phyloP scores from a whole-genome alignment of 2,888 invertebrate genomes.

The Eudasyphora cyanicolor region DNA sequence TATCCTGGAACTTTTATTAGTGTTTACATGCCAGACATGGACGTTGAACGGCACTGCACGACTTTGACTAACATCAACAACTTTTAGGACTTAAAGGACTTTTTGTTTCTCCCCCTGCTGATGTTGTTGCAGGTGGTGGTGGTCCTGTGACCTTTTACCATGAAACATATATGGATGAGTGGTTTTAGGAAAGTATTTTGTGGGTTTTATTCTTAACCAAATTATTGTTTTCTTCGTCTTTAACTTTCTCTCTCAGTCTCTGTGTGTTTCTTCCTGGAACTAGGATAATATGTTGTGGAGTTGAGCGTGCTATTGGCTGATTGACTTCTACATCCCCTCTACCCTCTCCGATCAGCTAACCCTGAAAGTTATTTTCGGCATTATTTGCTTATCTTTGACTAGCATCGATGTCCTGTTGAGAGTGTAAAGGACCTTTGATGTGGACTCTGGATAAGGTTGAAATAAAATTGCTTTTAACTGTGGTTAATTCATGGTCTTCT shows the following conservation, averaged over 20 bases:
- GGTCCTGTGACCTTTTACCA: neutral
- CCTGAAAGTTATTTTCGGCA: neutral
- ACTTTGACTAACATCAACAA: neutral
- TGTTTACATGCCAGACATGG: neutral
- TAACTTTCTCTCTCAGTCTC: neutral
- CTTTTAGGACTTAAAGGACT: neutral
- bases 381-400: neutral
- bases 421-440: neutral
- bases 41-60: neutral
- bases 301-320: neutral
- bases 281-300: too few species aligned
- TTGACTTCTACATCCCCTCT: neutral
- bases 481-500: constrained; percentile 7
- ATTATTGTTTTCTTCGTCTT: neutral
- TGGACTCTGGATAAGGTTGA: neutral
- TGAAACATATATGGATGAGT: neutral
- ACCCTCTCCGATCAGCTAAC: neutral
- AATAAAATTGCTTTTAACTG: neutral
- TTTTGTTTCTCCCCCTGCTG: neutral
- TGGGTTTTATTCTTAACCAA: neutral
- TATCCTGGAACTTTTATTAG: neutral
- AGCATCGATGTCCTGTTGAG: neutral
- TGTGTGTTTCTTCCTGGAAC: too few species aligned
- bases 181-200: neutral
- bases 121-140: neutral